Evolutionary conservation across 2,888 invertebrate genomes (phyloP).

Genomic region (Sphaerophoria taeniata): DNA sequence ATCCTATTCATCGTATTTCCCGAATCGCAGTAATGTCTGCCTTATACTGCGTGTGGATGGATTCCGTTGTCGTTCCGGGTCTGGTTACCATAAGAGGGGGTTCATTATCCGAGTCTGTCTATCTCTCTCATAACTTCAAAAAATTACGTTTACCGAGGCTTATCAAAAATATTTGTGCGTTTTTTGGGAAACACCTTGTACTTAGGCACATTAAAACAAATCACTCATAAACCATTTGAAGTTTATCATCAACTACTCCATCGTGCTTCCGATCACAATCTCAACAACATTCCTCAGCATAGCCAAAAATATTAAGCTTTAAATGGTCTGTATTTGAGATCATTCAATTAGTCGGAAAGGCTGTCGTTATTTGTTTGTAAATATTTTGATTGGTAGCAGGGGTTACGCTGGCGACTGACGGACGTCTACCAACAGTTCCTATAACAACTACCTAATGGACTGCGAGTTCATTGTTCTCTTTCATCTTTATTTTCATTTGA

Average conservation of each 20-base stretch:
- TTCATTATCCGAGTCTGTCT: too few species aligned
- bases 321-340: background rate
- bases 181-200: background rate
- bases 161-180: background rate
- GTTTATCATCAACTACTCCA: background rate
- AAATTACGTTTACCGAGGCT: too few species aligned
- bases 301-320: background rate
- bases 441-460: conserved; percentile 9
- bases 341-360: background rate
- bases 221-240: background rate
- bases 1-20: too few species aligned
- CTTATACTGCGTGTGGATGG: too few species aligned
- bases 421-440: background rate
- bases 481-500: background rate
- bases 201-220: background rate
- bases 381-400: background rate
- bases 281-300: background rate
- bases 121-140: too few species aligned
- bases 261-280: conserved; percentile 25
- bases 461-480: conserved; percentile 24
- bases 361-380: background rate
- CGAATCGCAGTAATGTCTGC: too few species aligned
- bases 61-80: too few species aligned
- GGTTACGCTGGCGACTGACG: background rate
- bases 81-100: too few species aligned